phyloP scores from a whole-genome alignment of 2,797 vertebrate genomes.

The Lagodon rhomboides region DNA sequence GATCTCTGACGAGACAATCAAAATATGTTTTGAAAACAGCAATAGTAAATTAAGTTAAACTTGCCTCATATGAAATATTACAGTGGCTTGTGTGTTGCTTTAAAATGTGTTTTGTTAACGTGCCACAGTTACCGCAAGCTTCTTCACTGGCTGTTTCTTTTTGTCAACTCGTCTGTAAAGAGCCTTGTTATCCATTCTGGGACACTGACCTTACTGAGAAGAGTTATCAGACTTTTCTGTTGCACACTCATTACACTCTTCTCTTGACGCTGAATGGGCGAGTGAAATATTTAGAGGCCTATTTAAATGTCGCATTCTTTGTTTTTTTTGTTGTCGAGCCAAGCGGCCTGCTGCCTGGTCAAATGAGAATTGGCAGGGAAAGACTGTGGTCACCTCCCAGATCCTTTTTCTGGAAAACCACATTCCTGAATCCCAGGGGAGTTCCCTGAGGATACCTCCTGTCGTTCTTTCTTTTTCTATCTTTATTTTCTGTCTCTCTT shows the following conservation, averaged over 20 bases:
- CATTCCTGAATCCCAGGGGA: slow-evolving; percentile 13
- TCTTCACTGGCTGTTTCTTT: slow-evolving; percentile 3
- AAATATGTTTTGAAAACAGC: background rate
- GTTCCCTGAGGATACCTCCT: background rate
- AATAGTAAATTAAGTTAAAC: background rate
- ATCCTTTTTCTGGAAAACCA: slow-evolving; percentile 7
- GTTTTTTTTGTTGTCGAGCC: slow-evolving; percentile 31
- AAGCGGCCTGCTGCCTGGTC: slow-evolving; percentile 25
- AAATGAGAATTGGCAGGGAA: slow-evolving; percentile 26
- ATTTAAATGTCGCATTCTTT: slow-evolving; percentile 47
- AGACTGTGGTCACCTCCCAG: slow-evolving; percentile 34
- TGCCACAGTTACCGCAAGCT: background rate
- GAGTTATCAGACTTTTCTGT: background rate
- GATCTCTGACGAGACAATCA: background rate
- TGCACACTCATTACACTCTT: slow-evolving; percentile 7
- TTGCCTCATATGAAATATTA: background rate
- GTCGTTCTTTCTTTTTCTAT: background rate
- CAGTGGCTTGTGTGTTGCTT: background rate
- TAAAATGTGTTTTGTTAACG: background rate
- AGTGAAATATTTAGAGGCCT: slow-evolving; percentile 30
- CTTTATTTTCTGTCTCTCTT: background rate
- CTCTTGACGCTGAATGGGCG: slow-evolving; percentile 26
- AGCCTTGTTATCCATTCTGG: background rate
- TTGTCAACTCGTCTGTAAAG: background rate
- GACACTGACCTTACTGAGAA: background rate